phyloP scores from a whole-genome alignment of 2,888 invertebrate genomes.

The Gibbula magus region DNA sequence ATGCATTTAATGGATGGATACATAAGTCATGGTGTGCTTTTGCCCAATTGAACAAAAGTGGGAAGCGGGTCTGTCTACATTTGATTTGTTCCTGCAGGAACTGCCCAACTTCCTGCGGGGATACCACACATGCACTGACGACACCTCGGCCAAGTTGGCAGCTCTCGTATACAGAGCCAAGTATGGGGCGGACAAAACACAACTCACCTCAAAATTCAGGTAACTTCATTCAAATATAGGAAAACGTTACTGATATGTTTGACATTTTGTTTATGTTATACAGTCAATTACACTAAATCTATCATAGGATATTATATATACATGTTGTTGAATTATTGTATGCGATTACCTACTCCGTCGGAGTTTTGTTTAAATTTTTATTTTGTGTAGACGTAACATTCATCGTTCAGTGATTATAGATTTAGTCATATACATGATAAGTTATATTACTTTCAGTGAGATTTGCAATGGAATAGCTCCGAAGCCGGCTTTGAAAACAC shows the following conservation, averaged over 20 bases:
- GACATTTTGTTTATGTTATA: too few relatives aligned
- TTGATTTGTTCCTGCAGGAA: slow-evolving; percentile 49
- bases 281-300: too few relatives aligned
- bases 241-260: not conserved
- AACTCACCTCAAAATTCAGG: slow-evolving; percentile 47
- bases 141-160: slow-evolving; percentile 49
- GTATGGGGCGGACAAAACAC: slow-evolving; percentile 49
- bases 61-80: too few relatives aligned
- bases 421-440: not conserved
- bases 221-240: slow-evolving; percentile 23
- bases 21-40: too few relatives aligned
- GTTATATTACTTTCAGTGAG: slow-evolving; percentile 15
- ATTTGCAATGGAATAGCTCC: not conserved
- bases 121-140: slow-evolving; percentile 56
- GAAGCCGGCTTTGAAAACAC: not conserved
- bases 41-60: too few relatives aligned
- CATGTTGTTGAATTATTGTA: too few relatives aligned
- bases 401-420: too few relatives aligned
- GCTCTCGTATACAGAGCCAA: slow-evolving; percentile 56
- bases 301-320: too few relatives aligned
- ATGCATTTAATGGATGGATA: too few relatives aligned
- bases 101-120: slow-evolving; percentile 66
- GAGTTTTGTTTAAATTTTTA: too few relatives aligned
- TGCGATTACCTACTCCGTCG: too few relatives aligned
- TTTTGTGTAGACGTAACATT: too few relatives aligned